A percentile compares a stretch with the other conserved stretches of the same genome.
Evolutionary conservation across 2,797 vertebrate species (phyloP).

Genomic region (Ctenopoma multispine): DNA sequence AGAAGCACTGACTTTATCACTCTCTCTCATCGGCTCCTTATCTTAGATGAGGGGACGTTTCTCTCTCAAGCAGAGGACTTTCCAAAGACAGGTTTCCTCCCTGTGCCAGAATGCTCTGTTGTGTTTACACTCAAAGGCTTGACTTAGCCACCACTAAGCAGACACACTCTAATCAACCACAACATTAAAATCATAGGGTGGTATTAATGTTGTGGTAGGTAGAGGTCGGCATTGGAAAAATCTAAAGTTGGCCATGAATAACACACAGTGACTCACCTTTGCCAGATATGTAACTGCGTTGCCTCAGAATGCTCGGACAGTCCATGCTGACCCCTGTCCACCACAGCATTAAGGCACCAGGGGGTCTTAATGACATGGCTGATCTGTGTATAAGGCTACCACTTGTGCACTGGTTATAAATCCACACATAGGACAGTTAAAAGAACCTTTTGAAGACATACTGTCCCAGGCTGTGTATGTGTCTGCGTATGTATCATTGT

Average conservation of each 20-base stretch:
- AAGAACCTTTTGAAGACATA: constrained; percentile 60
- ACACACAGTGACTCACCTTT: too few species aligned
- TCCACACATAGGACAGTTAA: constrained; percentile 41
- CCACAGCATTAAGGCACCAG: too few species aligned
- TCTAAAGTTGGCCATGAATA: too few species aligned
- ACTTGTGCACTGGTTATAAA: constrained; percentile 24
- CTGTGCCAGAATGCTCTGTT: constrained; percentile 63
- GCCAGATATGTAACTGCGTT: too few species aligned
- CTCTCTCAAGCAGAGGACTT: constrained; percentile 85
- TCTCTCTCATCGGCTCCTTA: constrained; percentile 81
- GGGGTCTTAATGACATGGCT: too few species aligned
- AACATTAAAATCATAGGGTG: too few species aligned
- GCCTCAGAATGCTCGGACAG: too few species aligned
- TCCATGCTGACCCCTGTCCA: too few species aligned
- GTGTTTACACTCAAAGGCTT: constrained; percentile 29
- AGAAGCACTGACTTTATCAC: constrained; percentile 82
- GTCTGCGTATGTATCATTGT: constrained; percentile 42
- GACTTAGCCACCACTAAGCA: constrained; percentile 32
- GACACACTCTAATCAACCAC: neutral
- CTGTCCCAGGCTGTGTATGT: constrained; percentile 52
- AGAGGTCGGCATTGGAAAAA: too few species aligned
- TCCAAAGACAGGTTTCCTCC: constrained; percentile 82
- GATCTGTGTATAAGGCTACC: constrained; percentile 14
- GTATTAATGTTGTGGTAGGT: too few species aligned
- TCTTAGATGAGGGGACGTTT: constrained; percentile 80